phyloP scores from a whole-genome alignment of 2,113 vertebrate genomes.

The Oryzias melastigma region DNA sequence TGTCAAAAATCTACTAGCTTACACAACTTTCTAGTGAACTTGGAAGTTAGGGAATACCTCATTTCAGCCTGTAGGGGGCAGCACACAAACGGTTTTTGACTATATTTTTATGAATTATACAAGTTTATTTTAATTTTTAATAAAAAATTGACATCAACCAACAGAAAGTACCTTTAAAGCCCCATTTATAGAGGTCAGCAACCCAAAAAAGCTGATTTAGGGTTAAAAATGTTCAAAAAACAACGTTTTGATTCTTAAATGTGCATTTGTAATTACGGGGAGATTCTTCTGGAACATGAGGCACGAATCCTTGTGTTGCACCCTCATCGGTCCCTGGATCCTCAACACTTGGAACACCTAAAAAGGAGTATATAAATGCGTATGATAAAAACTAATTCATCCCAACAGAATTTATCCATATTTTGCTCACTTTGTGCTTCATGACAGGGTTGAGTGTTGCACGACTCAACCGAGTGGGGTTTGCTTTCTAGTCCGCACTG shows the following conservation, averaged over 20 bases:
- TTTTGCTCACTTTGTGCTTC: constrained; percentile 80
- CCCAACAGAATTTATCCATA: not conserved
- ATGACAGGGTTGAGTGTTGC: constrained; percentile 85
- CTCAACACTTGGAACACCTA: constrained; percentile 84
- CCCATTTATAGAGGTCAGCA: too few species aligned
- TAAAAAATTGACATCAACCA: too few species aligned
- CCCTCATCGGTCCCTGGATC: constrained; percentile 68
- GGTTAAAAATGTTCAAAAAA: not conserved
- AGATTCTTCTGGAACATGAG: constrained; percentile 61
- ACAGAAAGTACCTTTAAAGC: too few species aligned
- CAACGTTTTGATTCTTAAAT: not conserved
- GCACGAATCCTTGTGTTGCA: constrained; percentile 58
- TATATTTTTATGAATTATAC: too few species aligned
- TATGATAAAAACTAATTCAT: not conserved
- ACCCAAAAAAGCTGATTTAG: too few species aligned
- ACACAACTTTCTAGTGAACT: too few species aligned
- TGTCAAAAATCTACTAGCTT: too few species aligned
- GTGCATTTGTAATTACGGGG: constrained; percentile 34
- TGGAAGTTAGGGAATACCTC: too few species aligned
- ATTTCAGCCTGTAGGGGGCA: too few species aligned
- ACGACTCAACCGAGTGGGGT: constrained; percentile 78
- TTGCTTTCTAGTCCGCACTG: constrained; percentile 71
- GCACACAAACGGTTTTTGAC: too few species aligned
- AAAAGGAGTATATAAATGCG: not conserved
- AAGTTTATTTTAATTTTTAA: too few species aligned